Base-by-base conservation (phyloP, 2,113 vertebrate species). In the Myxocyprinus asiaticus region DNA sequence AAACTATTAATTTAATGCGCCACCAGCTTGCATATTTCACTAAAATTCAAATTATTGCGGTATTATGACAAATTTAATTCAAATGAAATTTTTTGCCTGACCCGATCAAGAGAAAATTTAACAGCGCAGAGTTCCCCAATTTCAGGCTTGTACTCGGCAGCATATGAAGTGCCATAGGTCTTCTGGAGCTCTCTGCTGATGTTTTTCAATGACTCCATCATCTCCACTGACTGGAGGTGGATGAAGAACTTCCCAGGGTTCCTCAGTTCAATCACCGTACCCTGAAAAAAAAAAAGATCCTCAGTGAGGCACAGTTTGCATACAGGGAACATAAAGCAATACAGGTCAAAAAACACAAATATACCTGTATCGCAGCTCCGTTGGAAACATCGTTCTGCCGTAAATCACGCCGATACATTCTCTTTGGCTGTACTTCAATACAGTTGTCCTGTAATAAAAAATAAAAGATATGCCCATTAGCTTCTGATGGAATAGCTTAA, bases 51-150 rank as follows among this genome's bases (percentile, higher is more conserved):
- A 67, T 50, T 5, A 9, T 12, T 14, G 10, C 14, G 6, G 48
- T 3, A 15, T 0, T 59, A 3, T 71, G 42, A 4, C 12, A 1
- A 70, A 3, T 42, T 22, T 0, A 53, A 9, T 42, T 22, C 8
- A 2, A n/a, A 9, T 12, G 63, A 10, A n/a, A 64, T 42, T 45
- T 22, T 7, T 8, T 51, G 82, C 88, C 53, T 80, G 90, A 98
- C 97, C 95, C 94, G 86, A 85, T 98, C 94, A 70, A 86, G 73
- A 14, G 93, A 93, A 85, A 93, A 97, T 85, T 94, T 92, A 67
- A 94, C 94, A 3, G 92, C 89, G 10, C 95, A 96, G 53, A 98
- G 82, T 84, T 98, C 96, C 44, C 93, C 95, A 73, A 86, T 91
- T 53, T 87, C 58, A 11, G 96, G 95, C 11, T 83, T 64, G 65